phyloP scores from a whole-genome alignment of 2,888 invertebrate species.

The Erynnis tages region DNA sequence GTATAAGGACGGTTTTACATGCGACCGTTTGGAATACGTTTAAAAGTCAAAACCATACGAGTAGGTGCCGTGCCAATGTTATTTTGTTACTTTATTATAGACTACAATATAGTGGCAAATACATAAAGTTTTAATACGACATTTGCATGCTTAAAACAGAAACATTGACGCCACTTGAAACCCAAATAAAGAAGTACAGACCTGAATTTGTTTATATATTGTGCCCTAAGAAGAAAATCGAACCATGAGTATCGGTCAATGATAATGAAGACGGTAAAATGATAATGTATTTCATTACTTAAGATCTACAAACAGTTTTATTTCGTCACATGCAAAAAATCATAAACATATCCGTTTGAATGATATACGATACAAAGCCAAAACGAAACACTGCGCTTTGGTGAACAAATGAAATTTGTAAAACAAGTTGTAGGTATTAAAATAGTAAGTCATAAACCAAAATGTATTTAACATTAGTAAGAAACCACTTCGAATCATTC shows the following conservation, averaged over 20 bases:
- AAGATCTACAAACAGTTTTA: too few species aligned
- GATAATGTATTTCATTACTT: too few species aligned
- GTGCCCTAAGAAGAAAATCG: conserved; percentile 75
- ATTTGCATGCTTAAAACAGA: conserved; percentile 55
- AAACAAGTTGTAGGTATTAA: too few species aligned
- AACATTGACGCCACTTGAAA: conserved; percentile 65
- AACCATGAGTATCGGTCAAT: conserved; percentile 13
- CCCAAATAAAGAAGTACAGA: conserved; percentile 63
- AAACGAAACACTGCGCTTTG: too few species aligned
- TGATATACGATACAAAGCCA: too few species aligned
- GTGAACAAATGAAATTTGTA: too few species aligned
- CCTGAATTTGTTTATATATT: conserved; percentile 81
- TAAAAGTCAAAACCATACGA: neutral
- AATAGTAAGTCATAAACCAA: too few species aligned
- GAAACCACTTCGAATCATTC: neutral
- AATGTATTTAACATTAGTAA: neutral
- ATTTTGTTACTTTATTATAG: too few species aligned
- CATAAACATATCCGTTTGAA: too few species aligned
- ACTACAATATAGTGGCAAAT: conserved; percentile 12
- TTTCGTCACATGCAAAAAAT: too few species aligned
- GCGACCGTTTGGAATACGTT: conserved; percentile 1
- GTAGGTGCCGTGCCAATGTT: too few species aligned
- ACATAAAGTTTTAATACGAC: conserved; percentile 33
- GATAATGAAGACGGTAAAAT: neutral
- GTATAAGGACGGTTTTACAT: neutral